Evolutionary conservation across 2,113 vertebrate species (phyloP).

Genomic region (Sus scrofa): T2T-Sscrofa CM000830.6:94919001-94919500

Average conservation of each 20-base stretch:
- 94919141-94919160: constrained; percentile 9
- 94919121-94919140: neutral
- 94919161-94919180: neutral
- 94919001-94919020: neutral
- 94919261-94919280: neutral
- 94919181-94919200: neutral
- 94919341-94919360: constrained; percentile 1
- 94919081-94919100: neutral
- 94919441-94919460: neutral
- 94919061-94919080: neutral
- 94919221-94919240: neutral
- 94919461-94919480: too few species aligned
- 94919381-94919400: constrained; percentile 36
- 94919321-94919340: neutral
- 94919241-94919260: constrained; percentile 16
- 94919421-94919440: neutral
- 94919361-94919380: neutral
- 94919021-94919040: constrained; percentile 50
- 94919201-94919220: neutral
- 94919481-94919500: too few species aligned
- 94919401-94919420: neutral
- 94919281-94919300: constrained; percentile 32
- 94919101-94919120: neutral
- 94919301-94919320: neutral
- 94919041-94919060: neutral